These are phyloP conservation scores for Crypturellus tataupa DNA, from an alignment of 2,797 vertebrate genomes.

Conservation along the genomic window DNA sequence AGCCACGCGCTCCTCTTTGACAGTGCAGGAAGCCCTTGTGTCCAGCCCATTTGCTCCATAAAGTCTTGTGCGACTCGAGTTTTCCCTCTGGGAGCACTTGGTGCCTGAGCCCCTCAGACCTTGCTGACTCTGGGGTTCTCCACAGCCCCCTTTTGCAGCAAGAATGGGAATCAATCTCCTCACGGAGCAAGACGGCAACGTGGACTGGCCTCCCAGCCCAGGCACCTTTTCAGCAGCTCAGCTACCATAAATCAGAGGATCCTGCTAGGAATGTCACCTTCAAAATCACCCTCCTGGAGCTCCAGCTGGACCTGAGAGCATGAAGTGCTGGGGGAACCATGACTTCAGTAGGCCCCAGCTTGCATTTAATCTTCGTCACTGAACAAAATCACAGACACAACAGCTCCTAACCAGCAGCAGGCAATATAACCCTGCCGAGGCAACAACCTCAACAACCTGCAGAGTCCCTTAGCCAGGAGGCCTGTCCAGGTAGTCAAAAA, in stretches of 20 bases:
- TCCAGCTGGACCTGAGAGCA: not conserved
- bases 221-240: not conserved
- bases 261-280: constrained; percentile 42
- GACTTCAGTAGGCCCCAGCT: constrained; percentile 15
- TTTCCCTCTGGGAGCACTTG: not conserved
- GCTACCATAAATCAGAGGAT: not conserved
- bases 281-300: not conserved
- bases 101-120: not conserved
- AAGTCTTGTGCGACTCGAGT: not conserved
- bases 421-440: constrained; percentile 55
- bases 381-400: constrained; percentile 48
- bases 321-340: not conserved
- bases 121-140: not conserved
- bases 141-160: accelerated
- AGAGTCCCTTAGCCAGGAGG: constrained; percentile 49
- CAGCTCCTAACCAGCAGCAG: constrained; percentile 54
- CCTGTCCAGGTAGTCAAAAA: constrained; percentile 56
- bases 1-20: not conserved
- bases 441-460: constrained; percentile 56
- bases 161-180: not conserved
- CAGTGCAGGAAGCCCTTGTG: accelerated
- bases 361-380: constrained; percentile 57
- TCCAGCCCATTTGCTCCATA: accelerated
- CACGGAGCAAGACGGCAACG: not conserved
- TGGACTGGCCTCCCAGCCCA: not conserved